Conservation (phyloP, 2,797 vertebrate species). For the Tokudaia muenninki region DNA sequence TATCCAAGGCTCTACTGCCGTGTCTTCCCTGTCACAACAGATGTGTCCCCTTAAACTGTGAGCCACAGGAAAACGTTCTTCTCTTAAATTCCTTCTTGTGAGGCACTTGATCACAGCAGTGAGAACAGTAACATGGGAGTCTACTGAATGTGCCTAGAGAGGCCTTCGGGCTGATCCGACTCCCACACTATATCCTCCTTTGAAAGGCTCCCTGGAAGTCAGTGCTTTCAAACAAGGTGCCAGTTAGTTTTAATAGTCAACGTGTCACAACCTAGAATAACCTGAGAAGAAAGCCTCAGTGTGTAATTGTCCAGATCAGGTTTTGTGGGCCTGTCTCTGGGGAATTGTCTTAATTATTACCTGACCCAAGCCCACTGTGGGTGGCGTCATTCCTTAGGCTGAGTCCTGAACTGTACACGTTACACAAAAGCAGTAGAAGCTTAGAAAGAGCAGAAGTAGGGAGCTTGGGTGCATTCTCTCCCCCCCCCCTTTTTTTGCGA, state of each 20-base stretch:
- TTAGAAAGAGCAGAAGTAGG: neutral
- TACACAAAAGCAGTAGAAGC: too few relatives aligned
- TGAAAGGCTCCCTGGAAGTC: neutral
- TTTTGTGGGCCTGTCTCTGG: neutral
- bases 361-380: neutral
- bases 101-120: neutral
- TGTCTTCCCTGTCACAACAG: neutral
- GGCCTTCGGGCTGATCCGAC: rapidly evolving
- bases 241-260: neutral
- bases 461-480: neutral
- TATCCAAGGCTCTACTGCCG: neutral
- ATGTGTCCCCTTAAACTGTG: neutral
- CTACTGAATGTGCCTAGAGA: neutral
- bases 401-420: neutral
- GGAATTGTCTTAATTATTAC: neutral
- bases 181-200: rapidly evolving
- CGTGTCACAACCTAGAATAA: neutral
- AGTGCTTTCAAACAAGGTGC: neutral
- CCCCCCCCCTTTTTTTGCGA: neutral
- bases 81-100: neutral
- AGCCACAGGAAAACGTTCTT: neutral
- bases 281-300: neutral
- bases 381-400: neutral
- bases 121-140: too few relatives aligned
- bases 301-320: neutral